Conservation (phyloP, 2,797 vertebrate species). For the Streptopelia turtur region DNA sequence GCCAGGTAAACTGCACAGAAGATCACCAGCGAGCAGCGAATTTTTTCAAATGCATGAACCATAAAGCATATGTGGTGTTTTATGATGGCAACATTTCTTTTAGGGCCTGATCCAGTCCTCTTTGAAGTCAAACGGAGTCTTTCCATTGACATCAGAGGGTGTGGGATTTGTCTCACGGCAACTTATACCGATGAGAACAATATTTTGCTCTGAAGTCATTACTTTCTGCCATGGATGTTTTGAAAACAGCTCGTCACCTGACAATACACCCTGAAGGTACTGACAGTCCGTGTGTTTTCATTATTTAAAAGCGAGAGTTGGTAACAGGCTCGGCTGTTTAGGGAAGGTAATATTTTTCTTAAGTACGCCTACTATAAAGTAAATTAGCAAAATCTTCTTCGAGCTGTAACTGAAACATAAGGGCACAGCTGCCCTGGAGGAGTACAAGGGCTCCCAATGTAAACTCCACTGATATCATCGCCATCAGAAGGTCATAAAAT, state of each 20-base stretch:
- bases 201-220: slow-evolving; percentile 72
- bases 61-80: slow-evolving; percentile 28
- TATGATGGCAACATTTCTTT: slow-evolving; percentile 47
- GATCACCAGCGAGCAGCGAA: not conserved
- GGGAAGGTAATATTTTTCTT: slow-evolving; percentile 73
- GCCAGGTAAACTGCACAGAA: slow-evolving; percentile 47
- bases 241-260: slow-evolving; percentile 63
- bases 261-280: slow-evolving; percentile 65
- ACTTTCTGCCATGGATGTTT: slow-evolving; percentile 48
- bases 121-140: slow-evolving; percentile 56
- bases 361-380: slow-evolving; percentile 67
- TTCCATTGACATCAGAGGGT: slow-evolving; percentile 70
- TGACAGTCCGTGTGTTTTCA: slow-evolving; percentile 55
- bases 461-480: slow-evolving; percentile 96
- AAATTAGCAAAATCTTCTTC: slow-evolving; percentile 72
- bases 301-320: slow-evolving; percentile 33
- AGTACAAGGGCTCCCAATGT: slow-evolving; percentile 88
- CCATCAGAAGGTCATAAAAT: slow-evolving; percentile 98
- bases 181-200: slow-evolving; percentile 69
- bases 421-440: slow-evolving; percentile 89
- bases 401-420: slow-evolving; percentile 71
- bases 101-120: slow-evolving; percentile 29
- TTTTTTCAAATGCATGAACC: not conserved
- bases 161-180: slow-evolving; percentile 67
- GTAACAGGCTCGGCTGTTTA: slow-evolving; percentile 60